These are phyloP conservation scores for Dinomys branickii DNA, from an alignment of 2,113 vertebrate species.

Conservation along the genomic window DNA sequence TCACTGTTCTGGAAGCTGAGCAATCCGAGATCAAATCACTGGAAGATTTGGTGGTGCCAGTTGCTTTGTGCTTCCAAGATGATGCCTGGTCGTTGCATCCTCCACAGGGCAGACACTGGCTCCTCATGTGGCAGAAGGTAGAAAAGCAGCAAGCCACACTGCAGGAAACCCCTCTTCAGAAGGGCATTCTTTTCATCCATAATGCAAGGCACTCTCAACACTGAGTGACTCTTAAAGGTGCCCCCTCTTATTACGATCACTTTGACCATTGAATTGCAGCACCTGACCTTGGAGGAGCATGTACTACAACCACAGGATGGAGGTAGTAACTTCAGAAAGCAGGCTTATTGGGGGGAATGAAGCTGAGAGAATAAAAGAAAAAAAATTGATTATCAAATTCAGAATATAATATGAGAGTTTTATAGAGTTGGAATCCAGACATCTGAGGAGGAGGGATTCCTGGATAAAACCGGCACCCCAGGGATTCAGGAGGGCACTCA, in stretches of 20 bases:
- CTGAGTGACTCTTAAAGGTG: background rate
- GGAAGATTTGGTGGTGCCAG: background rate
- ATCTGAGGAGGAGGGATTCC: background rate
- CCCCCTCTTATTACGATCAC: background rate
- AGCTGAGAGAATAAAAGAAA: background rate
- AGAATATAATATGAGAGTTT: background rate
- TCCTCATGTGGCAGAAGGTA: background rate
- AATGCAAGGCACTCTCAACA: background rate
- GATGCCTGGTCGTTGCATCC: background rate
- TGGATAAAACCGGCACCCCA: background rate
- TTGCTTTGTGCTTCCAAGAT: background rate
- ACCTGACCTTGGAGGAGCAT: background rate
- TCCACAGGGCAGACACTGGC: no score
- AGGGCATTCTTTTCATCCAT: background rate
- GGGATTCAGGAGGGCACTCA: background rate
- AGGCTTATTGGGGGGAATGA: background rate
- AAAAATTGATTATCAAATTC: background rate
- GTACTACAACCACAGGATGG: background rate
- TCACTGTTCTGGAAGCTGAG: background rate
- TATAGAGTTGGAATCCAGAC: background rate
- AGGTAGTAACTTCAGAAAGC: background rate
- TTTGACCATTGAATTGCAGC: background rate
- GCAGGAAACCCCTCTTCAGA: background rate
- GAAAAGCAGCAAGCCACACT: background rate
- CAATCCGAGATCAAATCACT: background rate